Evolutionary conservation across 1,140 invertebrate species (phyloP).

Genomic region (Drosophila kurseongensis): DNA sequence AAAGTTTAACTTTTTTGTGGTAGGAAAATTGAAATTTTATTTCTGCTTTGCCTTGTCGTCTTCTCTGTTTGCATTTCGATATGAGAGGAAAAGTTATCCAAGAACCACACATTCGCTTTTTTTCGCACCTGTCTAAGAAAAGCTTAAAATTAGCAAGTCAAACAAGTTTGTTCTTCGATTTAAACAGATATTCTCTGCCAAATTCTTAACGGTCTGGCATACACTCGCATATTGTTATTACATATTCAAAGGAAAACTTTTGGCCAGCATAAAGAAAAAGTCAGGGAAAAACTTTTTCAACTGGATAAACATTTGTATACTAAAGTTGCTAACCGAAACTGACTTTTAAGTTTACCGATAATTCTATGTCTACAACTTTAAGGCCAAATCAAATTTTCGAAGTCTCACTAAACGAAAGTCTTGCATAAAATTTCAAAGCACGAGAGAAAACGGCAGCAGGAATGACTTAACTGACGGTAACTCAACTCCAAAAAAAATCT

Average conservation of each 20-base stretch:
- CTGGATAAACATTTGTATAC: constrained; percentile 34
- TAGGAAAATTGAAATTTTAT: constrained; percentile 60
- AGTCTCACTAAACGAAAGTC: constrained; percentile 21
- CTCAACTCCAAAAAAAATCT: constrained; percentile 28
- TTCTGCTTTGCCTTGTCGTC: constrained; percentile 3
- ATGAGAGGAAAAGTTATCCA: constrained; percentile 28
- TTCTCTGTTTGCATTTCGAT: constrained; percentile 21
- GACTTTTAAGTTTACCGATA: constrained; percentile 5
- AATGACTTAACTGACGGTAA: constrained; percentile 56
- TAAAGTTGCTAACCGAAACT: background rate
- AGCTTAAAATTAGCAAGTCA: constrained; percentile 42
- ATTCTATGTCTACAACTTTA: constrained; percentile 25
- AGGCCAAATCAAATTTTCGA: constrained; percentile 12
- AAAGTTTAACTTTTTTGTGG: constrained; percentile 43
- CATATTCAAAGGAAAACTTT: constrained; percentile 30
- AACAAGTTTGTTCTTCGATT: constrained; percentile 11
- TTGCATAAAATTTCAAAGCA: background rate
- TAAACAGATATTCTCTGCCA: constrained; percentile 1
- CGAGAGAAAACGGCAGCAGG: constrained; percentile 1
- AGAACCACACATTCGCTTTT: constrained; percentile 5
- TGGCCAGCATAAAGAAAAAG: constrained; percentile 20
- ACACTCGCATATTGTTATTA: constrained; percentile 16
- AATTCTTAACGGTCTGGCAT: constrained; percentile 3
- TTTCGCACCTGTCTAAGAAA: constrained; percentile 40
- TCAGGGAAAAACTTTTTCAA: constrained; percentile 30